Evolutionary conservation across 1,140 invertebrate species (phyloP), one percentile per base, ranked within the genome.

Genomic region (Drosophila pachea): DNA sequence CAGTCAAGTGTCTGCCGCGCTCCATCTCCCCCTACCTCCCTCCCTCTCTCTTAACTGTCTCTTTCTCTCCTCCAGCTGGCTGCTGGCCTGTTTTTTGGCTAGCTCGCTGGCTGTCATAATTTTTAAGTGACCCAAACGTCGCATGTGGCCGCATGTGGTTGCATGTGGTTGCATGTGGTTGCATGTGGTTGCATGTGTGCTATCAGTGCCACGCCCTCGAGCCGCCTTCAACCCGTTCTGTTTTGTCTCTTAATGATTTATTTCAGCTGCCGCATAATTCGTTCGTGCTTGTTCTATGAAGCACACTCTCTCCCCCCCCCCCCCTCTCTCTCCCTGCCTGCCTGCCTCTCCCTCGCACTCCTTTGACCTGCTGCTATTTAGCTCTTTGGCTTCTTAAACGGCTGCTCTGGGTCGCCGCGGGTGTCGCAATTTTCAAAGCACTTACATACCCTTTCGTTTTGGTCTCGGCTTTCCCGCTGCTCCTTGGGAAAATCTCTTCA

Each of bases 81-180:
- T 64, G 40, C 33, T 52, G 35, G 36, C 16, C 29, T 16, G 33
- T 40, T 22, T 49, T 76, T 74, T 63, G 75, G 63, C 78, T 76
- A 62, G 61, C 74, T n/a, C 43, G 52, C 67, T 49, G 61, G 52
- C 69, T 84, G 79, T 84, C 78, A 82, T 82, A 84, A 82, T 84
- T 82, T 84, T 70, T 63, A 75, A 84, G 75, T 82, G 78, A 83
- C 78, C 79, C 75, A 35, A 54, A 33, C 77, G 61, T 73, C 71
- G 73, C 78, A 81, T 81, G 78, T 74, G 78, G 78, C 53, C n/a
- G 54, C 63, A 9, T 63, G 50, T 29, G 32, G 43, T 22, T 54
- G 50, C n/a, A 9, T 56, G 40, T 3, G 22, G 22, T 16, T 43
- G 49, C 32, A 35, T 36, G 33, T 64, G 52, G n/a, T n/a, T 54